Base-by-base conservation (phyloP, 1,140 invertebrate species). In the Papilio machaon region DNA sequence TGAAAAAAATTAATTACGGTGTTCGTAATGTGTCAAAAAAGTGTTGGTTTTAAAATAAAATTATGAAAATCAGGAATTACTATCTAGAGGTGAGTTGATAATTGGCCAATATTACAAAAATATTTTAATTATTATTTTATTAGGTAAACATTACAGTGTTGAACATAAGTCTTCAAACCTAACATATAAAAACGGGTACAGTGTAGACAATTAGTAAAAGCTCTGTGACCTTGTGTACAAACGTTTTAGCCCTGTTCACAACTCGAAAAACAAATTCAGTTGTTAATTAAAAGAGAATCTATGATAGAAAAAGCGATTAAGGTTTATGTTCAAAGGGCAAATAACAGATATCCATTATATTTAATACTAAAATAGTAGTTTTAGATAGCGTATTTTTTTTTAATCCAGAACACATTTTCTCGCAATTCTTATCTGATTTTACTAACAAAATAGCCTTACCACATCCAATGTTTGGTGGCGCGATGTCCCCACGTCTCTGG, bases 21-120 rank as follows among this genome's bases (percentile, higher is more conserved):
- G 74, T 76, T 60, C 13, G 70, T 67, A 35, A 79, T 67, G 60
- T 52, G 54, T 58, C 8, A 60, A 46, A n/a, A 47, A 23, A 49
- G 46, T 67, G 74, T 70, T 75, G 6, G 60, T 73, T 64, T 60
- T 60, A 80, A 80, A 77, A 80, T 35, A 83, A 86, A 90, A 94
- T 91, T 90, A 94, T 94, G 92, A 94, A 94, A 93, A 91, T 94
- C 78, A 88, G 88, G 85, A 91, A 88, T 87, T 92, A 87, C 84
- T 93, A 91, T 87, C 84, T 86, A 83, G 90, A 93, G 90, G 92
- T 94, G 78, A 92, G 88, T 85, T 82, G 35, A 49, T 35, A 52
- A 73, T 54, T 17, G 3, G 52, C 13, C 4, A 5, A 58, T 58
- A n/a, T 8, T 6, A 19, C 54, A n/a, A 58, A 17, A 17, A 58